phyloP scores from a whole-genome alignment of 1,140 invertebrate species.

The Protaetia brevitarsis region DNA sequence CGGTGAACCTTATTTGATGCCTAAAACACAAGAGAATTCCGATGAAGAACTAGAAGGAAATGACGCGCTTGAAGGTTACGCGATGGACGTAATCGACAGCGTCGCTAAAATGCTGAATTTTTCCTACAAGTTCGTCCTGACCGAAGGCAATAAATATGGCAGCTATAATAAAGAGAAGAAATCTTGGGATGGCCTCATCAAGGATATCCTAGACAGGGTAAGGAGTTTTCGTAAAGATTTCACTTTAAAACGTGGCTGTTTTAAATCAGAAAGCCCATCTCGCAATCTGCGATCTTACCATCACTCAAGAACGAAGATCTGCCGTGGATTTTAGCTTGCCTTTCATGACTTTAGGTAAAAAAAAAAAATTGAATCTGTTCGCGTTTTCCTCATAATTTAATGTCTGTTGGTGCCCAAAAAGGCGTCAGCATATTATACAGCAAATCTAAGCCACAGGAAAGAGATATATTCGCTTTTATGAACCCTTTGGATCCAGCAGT shows the following conservation, averaged over 20 bases:
- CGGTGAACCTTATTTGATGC: slow-evolving; percentile 73
- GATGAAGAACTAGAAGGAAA: slow-evolving; percentile 54
- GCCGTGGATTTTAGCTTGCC: slow-evolving; percentile 88
- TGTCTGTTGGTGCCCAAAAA: slow-evolving; percentile 23
- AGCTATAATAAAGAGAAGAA: slow-evolving; percentile 64
- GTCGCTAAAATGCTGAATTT: slow-evolving; percentile 73
- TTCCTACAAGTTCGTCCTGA: slow-evolving; percentile 70
- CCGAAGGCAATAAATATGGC: slow-evolving; percentile 69
- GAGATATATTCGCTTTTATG: slow-evolving; percentile 80
- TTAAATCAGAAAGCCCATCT: slow-evolving; percentile 78
- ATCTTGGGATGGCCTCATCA: slow-evolving; percentile 83
- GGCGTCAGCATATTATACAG: slow-evolving; percentile 76
- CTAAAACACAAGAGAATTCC: slow-evolving; percentile 49
- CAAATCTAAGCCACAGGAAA: slow-evolving; percentile 63
- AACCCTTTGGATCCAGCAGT: slow-evolving; percentile 82
- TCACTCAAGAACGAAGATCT: slow-evolving; percentile 78
- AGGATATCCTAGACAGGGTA: slow-evolving; percentile 74
- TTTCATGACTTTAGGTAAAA: slow-evolving; percentile 78
- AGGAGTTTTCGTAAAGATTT: slow-evolving; percentile 25
- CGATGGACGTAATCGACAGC: slow-evolving; percentile 74
- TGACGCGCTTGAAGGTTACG: slow-evolving; percentile 74
- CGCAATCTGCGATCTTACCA: slow-evolving; percentile 88
- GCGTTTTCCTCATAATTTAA: not conserved
- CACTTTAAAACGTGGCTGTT: slow-evolving; percentile 9
- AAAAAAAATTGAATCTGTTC: not conserved